Conservation (phyloP, 1,140 invertebrate species). For the Drosophila arizonae region DNA sequence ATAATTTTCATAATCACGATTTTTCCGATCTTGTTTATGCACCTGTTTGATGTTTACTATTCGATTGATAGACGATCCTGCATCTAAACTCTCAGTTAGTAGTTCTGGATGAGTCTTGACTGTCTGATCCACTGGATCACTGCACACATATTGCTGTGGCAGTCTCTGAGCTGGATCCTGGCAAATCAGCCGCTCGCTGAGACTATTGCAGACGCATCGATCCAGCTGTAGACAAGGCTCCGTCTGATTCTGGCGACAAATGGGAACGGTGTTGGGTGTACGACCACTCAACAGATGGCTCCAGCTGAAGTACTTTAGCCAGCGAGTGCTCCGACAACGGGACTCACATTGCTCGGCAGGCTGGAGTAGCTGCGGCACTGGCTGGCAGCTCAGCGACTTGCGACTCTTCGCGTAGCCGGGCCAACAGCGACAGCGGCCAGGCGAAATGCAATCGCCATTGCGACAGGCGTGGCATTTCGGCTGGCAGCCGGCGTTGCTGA, state of each 20-base stretch:
- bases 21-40: too few relatives aligned
- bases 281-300: neutral
- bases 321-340: neutral
- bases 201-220: slow-evolving; percentile 5
- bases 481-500: slow-evolving; percentile 1
- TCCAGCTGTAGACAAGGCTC: neutral
- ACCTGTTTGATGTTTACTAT: too few relatives aligned
- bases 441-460: slow-evolving; percentile 23
- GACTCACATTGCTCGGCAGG: neutral
- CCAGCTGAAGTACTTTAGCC: neutral
- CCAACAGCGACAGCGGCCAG: slow-evolving; percentile 18
- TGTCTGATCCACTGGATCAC: neutral
- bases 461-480: slow-evolving; percentile 15
- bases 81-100: too few relatives aligned
- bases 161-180: neutral
- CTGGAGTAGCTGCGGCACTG: neutral
- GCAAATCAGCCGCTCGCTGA: neutral
- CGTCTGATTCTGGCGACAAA: neutral
- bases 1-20: too few relatives aligned
- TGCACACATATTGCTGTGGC: slow-evolving; percentile 4
- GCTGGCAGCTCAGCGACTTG: neutral
- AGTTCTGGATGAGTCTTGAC: neutral
- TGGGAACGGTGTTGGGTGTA: neutral
- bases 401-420: neutral
- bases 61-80: too few relatives aligned